Base-by-base conservation (phyloP, 2,888 invertebrate species). In the Hyposoter didymator region DNA sequence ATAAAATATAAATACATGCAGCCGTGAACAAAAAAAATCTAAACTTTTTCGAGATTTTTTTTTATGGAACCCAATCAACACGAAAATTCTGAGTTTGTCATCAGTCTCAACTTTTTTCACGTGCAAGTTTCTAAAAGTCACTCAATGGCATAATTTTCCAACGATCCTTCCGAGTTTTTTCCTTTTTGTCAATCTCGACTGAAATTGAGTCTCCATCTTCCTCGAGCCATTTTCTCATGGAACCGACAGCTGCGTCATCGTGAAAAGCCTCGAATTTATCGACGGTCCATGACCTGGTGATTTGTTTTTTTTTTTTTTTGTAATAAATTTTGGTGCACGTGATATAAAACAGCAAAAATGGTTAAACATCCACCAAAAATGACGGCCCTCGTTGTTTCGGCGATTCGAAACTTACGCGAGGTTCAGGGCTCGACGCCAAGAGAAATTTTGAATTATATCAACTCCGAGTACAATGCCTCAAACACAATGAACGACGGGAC, bases 361-460 rank as follows among this genome's bases (percentile, higher is more conserved):
- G 91, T 87, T 62, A 91, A 85, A 39, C 86, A 89, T 14, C 28
- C 74, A 7, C 92, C 92, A 4, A 93, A 93, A 72, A 92, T 93
- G 90, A 91, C 93, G 22, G 85, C 90, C 35, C 89, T 92, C 3
- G 91, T 93, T 35, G 91, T 92, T 49, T 90, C 90, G n/a, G 93
- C 93, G 0, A 91, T 93, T 70, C 88, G 91, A 75, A 91, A 91
- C 79, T 89, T 93, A 2, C 89, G 91, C 17, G 92, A 93, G 49
- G 87, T 87, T 5, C 91, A 90, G 0, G 93, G 93, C 0, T 93
- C 93, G 8, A 92, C 93, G 10, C 87, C 91, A 6, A 92, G 91
- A 84, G 92, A 93, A 75, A 94, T 94, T 73, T 87, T 93, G 85
- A 92, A 89, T 81, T 93, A 91, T 78, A 93, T 94, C 76, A 88